Base-by-base conservation (phyloP, 1,140 invertebrate genomes). In the Parapsyche elsis region DNA sequence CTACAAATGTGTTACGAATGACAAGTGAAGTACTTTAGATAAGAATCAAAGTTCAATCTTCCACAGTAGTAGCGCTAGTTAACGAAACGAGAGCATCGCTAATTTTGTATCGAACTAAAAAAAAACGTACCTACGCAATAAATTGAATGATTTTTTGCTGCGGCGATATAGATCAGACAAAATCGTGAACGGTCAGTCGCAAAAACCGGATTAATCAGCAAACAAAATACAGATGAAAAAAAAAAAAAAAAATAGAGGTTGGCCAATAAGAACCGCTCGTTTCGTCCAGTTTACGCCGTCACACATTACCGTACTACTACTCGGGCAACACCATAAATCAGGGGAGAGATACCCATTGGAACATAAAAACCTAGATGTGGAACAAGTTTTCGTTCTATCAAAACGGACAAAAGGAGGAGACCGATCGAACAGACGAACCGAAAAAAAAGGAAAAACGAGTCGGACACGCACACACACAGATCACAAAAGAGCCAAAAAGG, bases 321-420 rank as follows among this genome's bases (percentile, higher is more conserved):
- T 61, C 16, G 5, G 9, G 21, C 64, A 24, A 26, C 24, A 24
- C n/a, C 21, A 24, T 67, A 67, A 67, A 67, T 67, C 64, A 67
- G 64, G 14, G 21, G 12, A 67, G 19, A 67, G n/a, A 23, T 61
- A 61, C n/a, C 9, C 49, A 46, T 46, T 4, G 12, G 16, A 53
- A 53, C 12, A 67, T 67, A 26, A 24, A 67, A 67, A 74, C 71
- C 24, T n/a, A 45, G 10, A 38, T 74, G n/a, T 74, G 71, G 44
- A 74, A 74, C 71, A 38, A 74, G 71, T 74, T 74, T 71, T 71
- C 67, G 67, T 71, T 71, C 67, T 74, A 74, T 74, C 19, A 75
- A 75, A 77, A 57, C 57, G 57, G 57, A 77, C 57, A 77, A 77
- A 64, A 64, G 75, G 30, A 77, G 38, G 21, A 75, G 49, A 71